A percentile compares a stretch with the other conserved stretches of the same genome.
These are phyloP conservation scores for Talpa occidentalis DNA, from an alignment of 2,113 vertebrate genomes.

Conservation along the genomic window DNA sequence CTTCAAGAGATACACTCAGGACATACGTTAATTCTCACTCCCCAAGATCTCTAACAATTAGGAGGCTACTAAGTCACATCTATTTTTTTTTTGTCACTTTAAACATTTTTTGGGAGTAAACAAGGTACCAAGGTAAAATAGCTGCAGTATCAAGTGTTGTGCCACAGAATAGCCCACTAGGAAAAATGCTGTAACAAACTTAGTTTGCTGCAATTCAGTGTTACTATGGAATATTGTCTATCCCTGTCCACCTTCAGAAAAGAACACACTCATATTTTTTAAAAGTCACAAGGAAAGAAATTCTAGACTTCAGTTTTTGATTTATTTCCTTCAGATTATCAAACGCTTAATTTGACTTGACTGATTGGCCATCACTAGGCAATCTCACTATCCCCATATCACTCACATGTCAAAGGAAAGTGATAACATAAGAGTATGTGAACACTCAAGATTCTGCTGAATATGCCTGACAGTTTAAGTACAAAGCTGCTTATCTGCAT, in stretches of 20 bases:
- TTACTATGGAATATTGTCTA: background rate
- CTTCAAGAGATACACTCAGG: background rate
- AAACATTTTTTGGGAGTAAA: background rate
- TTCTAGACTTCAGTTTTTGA: background rate
- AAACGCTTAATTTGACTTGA: background rate
- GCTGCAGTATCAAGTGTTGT: background rate
- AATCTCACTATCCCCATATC: background rate
- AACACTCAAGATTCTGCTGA: background rate
- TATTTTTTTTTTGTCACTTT: constrained; percentile 2
- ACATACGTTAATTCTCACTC: background rate
- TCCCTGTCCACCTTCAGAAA: background rate
- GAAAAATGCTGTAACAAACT: background rate
- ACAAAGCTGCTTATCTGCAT: background rate
- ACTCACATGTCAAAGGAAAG: background rate
- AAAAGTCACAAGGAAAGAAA: background rate
- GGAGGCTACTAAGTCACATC: background rate
- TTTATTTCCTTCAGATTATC: background rate
- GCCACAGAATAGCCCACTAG: background rate
- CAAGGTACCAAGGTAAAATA: background rate
- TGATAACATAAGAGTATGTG: background rate
- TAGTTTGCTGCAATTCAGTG: background rate
- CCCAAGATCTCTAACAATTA: background rate
- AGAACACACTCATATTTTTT: background rate
- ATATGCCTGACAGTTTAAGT: background rate
- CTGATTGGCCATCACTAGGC: background rate